A percentile compares a stretch with the other conserved stretches of the same genome.
Evolutionary conservation across 1,140 invertebrate genomes (phyloP).

Genomic region (Brachionus paranguensis): DNA sequence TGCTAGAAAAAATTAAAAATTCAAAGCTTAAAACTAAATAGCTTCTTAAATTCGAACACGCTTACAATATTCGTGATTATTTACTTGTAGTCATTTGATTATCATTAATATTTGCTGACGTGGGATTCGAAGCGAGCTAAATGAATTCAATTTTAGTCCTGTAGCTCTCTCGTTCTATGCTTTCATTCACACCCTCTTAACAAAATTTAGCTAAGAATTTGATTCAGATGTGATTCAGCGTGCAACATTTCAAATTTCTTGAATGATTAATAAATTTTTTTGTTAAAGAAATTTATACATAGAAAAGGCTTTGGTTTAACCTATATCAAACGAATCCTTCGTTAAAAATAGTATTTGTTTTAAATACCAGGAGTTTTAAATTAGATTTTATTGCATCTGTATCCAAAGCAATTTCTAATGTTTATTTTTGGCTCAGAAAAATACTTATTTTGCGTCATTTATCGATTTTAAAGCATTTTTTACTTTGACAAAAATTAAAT

Average conservation of each 20-base stretch:
- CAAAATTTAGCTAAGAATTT: background rate
- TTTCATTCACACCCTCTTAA: conserved; percentile 11
- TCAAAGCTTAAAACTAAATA: conserved; percentile 13
- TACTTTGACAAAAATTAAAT: no score
- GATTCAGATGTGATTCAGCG: background rate
- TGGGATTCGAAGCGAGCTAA: background rate
- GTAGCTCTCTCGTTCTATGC: background rate
- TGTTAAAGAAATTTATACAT: background rate
- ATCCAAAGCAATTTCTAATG: background rate
- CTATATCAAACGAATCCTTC: background rate
- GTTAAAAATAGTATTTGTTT: background rate
- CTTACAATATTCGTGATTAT: background rate
- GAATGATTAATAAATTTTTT: background rate
- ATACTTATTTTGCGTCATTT: background rate
- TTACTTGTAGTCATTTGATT: background rate
- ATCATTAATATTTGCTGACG: conserved; percentile 21
- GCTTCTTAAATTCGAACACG: background rate
- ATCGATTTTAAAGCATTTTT: no score
- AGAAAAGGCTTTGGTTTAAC: background rate
- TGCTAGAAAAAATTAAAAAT: conserved; percentile 7
- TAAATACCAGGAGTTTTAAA: background rate
- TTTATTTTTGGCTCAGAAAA: background rate
- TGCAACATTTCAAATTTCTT: background rate
- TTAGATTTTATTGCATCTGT: background rate
- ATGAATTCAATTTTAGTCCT: background rate